Percentiles rank a stretch among this genome's conserved stretches.
phyloP scores from a whole-genome alignment of 2,888 invertebrate genomes.

The Drosophila antonietae region DNA sequence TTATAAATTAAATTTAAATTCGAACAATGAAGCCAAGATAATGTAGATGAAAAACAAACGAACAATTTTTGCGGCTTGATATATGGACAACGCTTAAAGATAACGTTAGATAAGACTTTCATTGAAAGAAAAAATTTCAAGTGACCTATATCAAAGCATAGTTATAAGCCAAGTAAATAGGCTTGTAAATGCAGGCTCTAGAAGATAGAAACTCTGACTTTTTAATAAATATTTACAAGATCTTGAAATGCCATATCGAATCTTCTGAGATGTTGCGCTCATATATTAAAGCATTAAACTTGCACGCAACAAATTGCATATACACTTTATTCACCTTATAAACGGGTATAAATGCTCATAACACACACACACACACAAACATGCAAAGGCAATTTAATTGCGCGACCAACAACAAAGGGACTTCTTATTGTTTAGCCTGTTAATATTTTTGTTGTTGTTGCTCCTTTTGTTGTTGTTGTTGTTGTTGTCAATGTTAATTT shows the following conservation, averaged over 20 bases:
- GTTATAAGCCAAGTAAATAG: no score
- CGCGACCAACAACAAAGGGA: constrained; percentile 63
- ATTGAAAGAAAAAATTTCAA: background rate
- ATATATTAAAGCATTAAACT: background rate
- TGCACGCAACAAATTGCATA: background rate
- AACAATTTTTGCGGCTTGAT: no score
- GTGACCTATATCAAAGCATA: background rate
- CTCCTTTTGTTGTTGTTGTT: constrained; percentile 33
- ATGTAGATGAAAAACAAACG: no score
- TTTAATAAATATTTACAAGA: background rate
- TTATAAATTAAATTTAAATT: no score
- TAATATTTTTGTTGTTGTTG: constrained; percentile 17
- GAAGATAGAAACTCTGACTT: background rate
- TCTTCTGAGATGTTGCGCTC: background rate
- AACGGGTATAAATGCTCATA: constrained; percentile 14
- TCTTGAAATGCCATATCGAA: no score
- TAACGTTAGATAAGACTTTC: background rate
- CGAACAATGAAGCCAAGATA: no score
- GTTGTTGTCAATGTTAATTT: constrained; percentile 75
- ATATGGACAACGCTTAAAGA: background rate
- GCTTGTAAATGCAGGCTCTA: background rate
- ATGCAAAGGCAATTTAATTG: constrained; percentile 72
- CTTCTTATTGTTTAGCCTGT: constrained; percentile 37
- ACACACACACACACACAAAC: constrained; percentile 16
- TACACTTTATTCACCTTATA: background rate